Evolutionary conservation across 2,113 vertebrate species (phyloP).

Genomic region (Taurulus bubalis): DNA sequence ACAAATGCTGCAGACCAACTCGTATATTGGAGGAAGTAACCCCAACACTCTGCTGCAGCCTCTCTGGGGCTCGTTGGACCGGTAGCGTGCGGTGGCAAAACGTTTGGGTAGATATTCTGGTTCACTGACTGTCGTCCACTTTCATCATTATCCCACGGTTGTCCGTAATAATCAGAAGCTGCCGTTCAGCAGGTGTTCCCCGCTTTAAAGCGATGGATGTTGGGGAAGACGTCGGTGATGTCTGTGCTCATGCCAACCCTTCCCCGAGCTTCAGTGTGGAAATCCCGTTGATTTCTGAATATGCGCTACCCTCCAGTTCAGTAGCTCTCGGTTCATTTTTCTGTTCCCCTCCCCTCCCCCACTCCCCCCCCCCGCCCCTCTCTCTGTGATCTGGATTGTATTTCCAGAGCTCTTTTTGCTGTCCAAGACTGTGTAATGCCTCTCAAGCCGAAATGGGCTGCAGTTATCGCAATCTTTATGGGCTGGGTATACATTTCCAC

Average conservation of each 20-base stretch:
- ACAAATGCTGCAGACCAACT: background rate
- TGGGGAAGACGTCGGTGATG: constrained; percentile 16
- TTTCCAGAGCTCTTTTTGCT: constrained; percentile 59
- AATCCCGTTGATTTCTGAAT: constrained; percentile 49
- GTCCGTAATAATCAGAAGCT: background rate
- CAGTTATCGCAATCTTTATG: constrained; percentile 77
- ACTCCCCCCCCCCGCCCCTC: background rate
- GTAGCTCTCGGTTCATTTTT: constrained; percentile 57
- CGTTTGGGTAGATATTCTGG: background rate
- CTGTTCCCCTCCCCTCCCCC: background rate
- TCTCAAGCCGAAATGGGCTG: constrained; percentile 64
- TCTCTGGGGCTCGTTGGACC: background rate
- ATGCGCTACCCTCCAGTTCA: constrained; percentile 41
- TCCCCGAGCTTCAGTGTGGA: constrained; percentile 37
- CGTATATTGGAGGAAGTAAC: background rate
- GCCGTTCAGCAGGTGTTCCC: background rate
- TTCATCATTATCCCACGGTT: constrained; percentile 19
- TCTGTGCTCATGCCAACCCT: constrained; percentile 37
- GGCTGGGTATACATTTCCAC: constrained; percentile 71
- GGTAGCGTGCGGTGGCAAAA: background rate
- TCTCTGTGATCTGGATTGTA: constrained; percentile 59
- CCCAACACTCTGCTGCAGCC: background rate
- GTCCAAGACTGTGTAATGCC: constrained; percentile 57
- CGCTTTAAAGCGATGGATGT: constrained; percentile 11
- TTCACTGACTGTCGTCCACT: background rate